Evolutionary conservation across 2,888 invertebrate species (phyloP).

Genomic region (Ditula angustiorana): DNA sequence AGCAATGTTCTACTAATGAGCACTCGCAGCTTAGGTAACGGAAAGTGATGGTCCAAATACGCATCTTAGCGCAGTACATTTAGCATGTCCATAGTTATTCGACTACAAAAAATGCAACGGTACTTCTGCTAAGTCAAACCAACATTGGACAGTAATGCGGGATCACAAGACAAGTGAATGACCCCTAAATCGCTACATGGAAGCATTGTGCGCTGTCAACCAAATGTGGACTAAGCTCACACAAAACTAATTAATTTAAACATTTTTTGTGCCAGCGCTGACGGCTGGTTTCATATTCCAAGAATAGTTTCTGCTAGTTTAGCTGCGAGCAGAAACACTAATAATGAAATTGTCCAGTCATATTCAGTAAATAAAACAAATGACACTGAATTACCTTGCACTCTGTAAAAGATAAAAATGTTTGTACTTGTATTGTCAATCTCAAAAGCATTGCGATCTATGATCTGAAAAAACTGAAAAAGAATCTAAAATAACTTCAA

Average conservation of each 20-base stretch:
- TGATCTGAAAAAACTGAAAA: too few relatives aligned
- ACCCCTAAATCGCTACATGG: constrained; percentile 33
- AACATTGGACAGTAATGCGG: constrained; percentile 30
- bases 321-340: not conserved
- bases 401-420: too few relatives aligned
- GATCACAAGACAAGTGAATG: constrained; percentile 35
- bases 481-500: not conserved
- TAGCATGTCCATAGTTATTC: constrained; percentile 15
- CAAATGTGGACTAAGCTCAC: constrained; percentile 30
- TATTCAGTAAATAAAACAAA: not conserved
- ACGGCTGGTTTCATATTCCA: not conserved
- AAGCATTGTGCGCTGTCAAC: constrained; percentile 29
- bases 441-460: too few relatives aligned
- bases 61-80: not conserved
- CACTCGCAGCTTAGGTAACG: not conserved
- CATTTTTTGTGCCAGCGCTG: constrained; percentile 11
- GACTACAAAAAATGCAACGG: constrained; percentile 30
- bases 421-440: not conserved
- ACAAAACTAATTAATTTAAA: constrained; percentile 23
- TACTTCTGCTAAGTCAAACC: constrained; percentile 31
- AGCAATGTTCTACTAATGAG: not conserved
- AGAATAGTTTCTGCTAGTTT: constrained; percentile 1
- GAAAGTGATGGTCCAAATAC: not conserved
- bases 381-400: too few relatives aligned
- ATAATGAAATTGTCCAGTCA: not conserved